Evolutionary conservation across 2,888 invertebrate genomes (phyloP), one percentile per base, ranked within the genome.

Genomic region (Lomographa bimaculata): DNA sequence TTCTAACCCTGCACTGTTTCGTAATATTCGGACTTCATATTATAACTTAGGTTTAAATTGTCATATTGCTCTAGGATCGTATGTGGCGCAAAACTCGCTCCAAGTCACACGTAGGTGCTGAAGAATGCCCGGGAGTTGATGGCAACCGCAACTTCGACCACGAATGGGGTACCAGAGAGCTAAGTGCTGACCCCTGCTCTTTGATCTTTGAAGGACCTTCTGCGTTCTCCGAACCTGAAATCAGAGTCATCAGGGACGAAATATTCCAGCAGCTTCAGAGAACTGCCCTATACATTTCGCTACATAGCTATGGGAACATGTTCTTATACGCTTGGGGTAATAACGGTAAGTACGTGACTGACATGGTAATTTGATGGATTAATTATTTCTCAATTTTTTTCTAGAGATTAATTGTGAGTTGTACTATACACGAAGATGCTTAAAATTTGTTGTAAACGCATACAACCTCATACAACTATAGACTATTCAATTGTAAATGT

Each of bases 131-230:
- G 3, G 96, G 96, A n/a, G 92, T 92, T 0, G 96, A 96, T 64
- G 92, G 92, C 0, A 96, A 96, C 73, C 89, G 96, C 12, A 96
- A 96, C 79, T 96, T 94, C 61, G 94, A 91, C 41, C 92, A 91
- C 57, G 77, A 92, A 48, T 95, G 94, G 94, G 93, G 91, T 79
- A 90, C 89, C 74, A 78, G 56, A 42, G 90, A 75, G 1, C 73
- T 71, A 4, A 87, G 85, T 38, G 55, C 61, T 2, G 52, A 90
- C 36, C 92, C 91, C 0, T 95, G 95, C 71, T 60, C 82, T 2
- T 90, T 93, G 1, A 91, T 89, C 3, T 95, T 86, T 67, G 92
- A 92, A 19, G 95, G 95, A 1, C 85, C 90, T 0, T 51, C 67
- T 0, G 63, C 93, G 0, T 93, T 94, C 77, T 94, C 94, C 0